A percentile compares a stretch with the other conserved stretches of the same genome.
Evolutionary conservation across 2,797 vertebrate genomes (phyloP).

Genomic region (Sebastes flavidus): DNA sequence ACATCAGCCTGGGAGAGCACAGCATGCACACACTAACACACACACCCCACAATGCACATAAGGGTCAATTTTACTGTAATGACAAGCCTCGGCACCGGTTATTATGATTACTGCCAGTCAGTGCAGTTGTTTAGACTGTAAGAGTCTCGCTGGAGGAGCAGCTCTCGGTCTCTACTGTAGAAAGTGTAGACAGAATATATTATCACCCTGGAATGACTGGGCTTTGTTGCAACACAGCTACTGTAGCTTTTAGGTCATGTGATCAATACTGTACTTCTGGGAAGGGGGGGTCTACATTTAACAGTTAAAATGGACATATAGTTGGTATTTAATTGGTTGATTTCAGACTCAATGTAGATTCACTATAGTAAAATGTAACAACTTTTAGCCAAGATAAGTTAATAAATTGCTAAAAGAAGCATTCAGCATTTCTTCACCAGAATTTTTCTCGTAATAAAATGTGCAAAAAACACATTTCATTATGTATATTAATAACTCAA

Average conservation of each 20-base stretch:
- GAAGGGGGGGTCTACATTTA: not conserved
- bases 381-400: not conserved
- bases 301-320: not conserved
- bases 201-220: not conserved
- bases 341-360: not conserved
- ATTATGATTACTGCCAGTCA: conserved; percentile 41
- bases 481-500: not conserved
- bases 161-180: not conserved
- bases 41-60: conserved; percentile 18
- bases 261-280: not conserved
- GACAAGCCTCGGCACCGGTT: conserved; percentile 21
- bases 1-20: conserved; percentile 30
- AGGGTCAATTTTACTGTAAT: conserved; percentile 44
- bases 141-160: not conserved
- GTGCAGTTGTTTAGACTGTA: conserved; percentile 26
- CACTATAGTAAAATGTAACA: not conserved
- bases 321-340: not conserved
- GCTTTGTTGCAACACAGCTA: not conserved
- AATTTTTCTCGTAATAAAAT: not conserved
- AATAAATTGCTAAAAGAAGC: not conserved
- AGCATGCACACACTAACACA: conserved; percentile 24
- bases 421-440: not conserved
- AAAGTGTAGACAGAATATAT: not conserved
- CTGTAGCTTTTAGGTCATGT: not conserved
- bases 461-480: not conserved